Evolutionary conservation across 2,797 vertebrate species (phyloP), one percentile per base, ranked within the genome.

Genomic region (Coilia nasus): DNA sequence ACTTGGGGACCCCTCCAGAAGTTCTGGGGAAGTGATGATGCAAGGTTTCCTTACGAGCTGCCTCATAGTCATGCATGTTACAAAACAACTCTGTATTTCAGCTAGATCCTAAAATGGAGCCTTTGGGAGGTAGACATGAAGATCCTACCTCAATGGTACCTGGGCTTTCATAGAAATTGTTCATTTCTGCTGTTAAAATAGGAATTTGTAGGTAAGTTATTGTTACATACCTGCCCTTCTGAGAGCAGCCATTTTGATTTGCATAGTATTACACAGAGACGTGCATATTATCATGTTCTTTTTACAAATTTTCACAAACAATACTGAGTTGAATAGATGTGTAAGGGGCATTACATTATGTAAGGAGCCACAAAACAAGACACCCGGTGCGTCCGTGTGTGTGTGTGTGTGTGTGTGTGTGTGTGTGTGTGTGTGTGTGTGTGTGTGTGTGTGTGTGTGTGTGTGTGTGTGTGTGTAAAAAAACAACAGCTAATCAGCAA

Each of bases 361-460:
- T n/a, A n/a, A n/a, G n/a, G n/a, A n/a, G n/a, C n/a, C n/a, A n/a
- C n/a, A n/a, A n/a, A n/a, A n/a, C n/a, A n/a, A n/a, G n/a, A n/a
- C n/a, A n/a, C n/a, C n/a, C n/a, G n/a, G 50, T 54, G 50, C 14
- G 50, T 54, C 67, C 62, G 59, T 75, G 14, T 78, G 50, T 85
- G 62, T 83, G 41, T 41, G 83, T 50, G n/a, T 5, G 64, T 23
- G 80, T 75, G 64, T 62, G 50, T 64, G 17, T 47, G 57, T 71
- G 57, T 64, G 57, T 71, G 82, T 85, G 25, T 83, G 60, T 87
- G 75, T 57, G 64, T 87, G 35, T 84, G 83, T 87, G 56, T 41
- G 2, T 62, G 50, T 62, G 12, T 64, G 31, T 81, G 54, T 81
- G 59, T 86, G 56, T 82, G 47, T n/a, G 47, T 80, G 14, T 28